Evolutionary conservation across 2,888 invertebrate species (phyloP).

Genomic region (Drosophila setosimentum): DNA sequence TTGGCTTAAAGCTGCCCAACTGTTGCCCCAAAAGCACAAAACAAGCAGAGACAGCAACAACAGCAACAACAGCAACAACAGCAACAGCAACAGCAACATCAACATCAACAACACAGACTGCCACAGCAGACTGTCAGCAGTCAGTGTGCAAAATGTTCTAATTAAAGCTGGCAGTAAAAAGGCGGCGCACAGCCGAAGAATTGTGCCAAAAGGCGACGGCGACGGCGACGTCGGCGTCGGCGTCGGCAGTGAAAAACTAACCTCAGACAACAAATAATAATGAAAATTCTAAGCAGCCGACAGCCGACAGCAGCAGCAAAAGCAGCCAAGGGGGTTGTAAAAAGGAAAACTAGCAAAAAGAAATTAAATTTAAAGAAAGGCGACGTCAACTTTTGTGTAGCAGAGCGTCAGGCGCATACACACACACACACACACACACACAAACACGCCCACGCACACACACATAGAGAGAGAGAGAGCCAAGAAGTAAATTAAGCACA

Average conservation of each 20-base stretch:
- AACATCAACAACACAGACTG: slow-evolving; percentile 6
- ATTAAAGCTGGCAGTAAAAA: slow-evolving; percentile 78
- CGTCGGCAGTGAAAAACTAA: slow-evolving; percentile 78
- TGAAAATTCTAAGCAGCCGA: slow-evolving; percentile 75
- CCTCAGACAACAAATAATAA: slow-evolving; percentile 80
- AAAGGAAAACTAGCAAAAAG: slow-evolving; percentile 74
- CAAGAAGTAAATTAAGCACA: slow-evolving; percentile 61
- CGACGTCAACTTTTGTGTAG: slow-evolving; percentile 53
- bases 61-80: neutral
- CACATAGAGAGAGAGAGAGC: neutral
- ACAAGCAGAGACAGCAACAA: slow-evolving; percentile 1
- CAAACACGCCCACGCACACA: slow-evolving; percentile 6
- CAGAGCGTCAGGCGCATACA: slow-evolving; percentile 54
- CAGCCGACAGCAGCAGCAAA: neutral
- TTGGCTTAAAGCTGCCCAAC: slow-evolving; percentile 73
- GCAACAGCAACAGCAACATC: neutral
- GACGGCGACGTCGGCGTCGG: slow-evolving; percentile 23
- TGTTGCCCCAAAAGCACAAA: slow-evolving; percentile 59
- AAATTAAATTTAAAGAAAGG: slow-evolving; percentile 79
- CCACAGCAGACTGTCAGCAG: slow-evolving; percentile 49
- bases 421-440: slow-evolving; percentile 24
- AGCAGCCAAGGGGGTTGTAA: slow-evolving; percentile 16
- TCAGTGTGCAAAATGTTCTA: slow-evolving; percentile 72
- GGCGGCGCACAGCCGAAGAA: slow-evolving; percentile 58
- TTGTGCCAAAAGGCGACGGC: slow-evolving; percentile 69